A percentile compares a stretch with the other conserved stretches of the same genome.
Conservation (phyloP, 2,797 vertebrate species). For the Lacerta viridis region DNA sequence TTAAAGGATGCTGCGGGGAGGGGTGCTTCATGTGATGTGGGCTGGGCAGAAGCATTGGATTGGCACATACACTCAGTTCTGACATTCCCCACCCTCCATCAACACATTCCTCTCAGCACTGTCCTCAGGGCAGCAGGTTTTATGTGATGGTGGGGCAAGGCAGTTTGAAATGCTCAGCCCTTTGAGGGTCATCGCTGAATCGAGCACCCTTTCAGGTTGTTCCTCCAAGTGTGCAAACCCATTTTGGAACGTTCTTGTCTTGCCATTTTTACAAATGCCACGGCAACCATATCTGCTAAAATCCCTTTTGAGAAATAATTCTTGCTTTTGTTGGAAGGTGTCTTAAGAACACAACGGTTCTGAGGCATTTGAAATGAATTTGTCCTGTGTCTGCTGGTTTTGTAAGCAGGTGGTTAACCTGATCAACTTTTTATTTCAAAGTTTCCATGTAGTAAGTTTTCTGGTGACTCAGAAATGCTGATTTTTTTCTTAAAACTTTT, state of each 20-base stretch:
- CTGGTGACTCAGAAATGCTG: neutral
- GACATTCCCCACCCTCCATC: no score
- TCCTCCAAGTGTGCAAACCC: neutral
- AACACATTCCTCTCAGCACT: no score
- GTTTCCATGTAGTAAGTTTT: neutral
- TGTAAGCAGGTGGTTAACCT: neutral
- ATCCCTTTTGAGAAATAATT: slow-evolving; percentile 8
- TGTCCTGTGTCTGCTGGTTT: neutral
- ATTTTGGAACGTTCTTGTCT: neutral
- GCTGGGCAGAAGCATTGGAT: no score
- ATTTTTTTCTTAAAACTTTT: neutral
- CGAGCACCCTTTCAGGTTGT: no score
- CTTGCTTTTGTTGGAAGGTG: neutral
- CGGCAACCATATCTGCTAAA: neutral
- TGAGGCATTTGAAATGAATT: neutral
- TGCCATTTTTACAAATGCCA: neutral
- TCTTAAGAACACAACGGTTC: neutral
- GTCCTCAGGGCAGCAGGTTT: no score
- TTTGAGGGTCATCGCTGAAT: no score
- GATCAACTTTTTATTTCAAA: neutral
- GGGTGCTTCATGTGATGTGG: no score
- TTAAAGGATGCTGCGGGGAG: no score
- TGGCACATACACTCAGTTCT: no score
- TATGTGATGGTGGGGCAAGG: no score
- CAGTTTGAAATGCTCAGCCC: no score